Evolutionary conservation across 2,888 invertebrate genomes (phyloP).

Genomic region (Cantharis flavilabris): DNA sequence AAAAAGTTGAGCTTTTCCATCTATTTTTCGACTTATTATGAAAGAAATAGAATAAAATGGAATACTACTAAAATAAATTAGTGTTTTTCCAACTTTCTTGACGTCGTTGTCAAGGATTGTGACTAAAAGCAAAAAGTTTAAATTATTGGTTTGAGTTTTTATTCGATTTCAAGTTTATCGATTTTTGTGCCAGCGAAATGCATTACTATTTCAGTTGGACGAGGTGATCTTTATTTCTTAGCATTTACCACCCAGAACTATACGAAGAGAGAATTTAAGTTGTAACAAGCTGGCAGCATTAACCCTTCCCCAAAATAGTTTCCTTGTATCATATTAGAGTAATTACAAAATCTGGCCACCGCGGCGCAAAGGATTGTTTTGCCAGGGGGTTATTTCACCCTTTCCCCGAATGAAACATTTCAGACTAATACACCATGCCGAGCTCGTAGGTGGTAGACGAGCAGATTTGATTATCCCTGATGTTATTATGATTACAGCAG

Average conservation of each 20-base stretch:
- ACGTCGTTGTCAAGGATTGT: background rate
- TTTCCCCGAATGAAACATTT: slow-evolving; percentile 25
- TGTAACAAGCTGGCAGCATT: slow-evolving; percentile 28
- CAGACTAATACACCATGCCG: slow-evolving; percentile 32
- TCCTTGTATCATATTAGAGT: slow-evolving; percentile 33
- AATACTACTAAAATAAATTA: background rate
- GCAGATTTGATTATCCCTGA: slow-evolving; percentile 36
- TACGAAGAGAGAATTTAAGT: slow-evolving; percentile 15
- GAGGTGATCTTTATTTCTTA: slow-evolving; percentile 6
- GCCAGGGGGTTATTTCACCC: slow-evolving; percentile 25
- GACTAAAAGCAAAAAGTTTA: background rate
- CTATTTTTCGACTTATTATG: background rate
- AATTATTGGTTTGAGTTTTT: background rate
- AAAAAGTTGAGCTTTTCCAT: background rate
- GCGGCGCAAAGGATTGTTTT: slow-evolving; percentile 32
- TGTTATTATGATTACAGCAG: slow-evolving; percentile 35
- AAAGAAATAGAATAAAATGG: background rate
- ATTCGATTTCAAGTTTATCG: background rate
- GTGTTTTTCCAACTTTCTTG: background rate
- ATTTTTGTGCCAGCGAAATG: background rate
- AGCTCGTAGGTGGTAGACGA: slow-evolving; percentile 32
- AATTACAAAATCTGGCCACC: slow-evolving; percentile 34
- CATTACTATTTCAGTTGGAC: background rate
- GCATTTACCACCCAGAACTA: slow-evolving; percentile 10
- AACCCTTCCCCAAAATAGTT: slow-evolving; percentile 30